Evolutionary conservation across 2,113 vertebrate genomes (phyloP).

Genomic region (Helogale parvula): DNA sequence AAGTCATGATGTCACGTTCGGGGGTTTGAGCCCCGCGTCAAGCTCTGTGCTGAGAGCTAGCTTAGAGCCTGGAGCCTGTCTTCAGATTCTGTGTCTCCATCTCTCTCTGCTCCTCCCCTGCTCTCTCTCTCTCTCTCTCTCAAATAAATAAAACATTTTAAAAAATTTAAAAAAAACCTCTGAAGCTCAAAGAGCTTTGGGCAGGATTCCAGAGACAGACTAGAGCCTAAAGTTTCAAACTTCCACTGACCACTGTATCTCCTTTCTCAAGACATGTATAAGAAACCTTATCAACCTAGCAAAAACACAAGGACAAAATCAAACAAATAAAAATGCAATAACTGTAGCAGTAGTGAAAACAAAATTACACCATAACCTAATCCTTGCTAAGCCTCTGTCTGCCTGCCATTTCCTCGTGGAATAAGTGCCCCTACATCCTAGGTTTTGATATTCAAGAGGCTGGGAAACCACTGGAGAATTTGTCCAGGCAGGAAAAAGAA

Average conservation of each 20-base stretch:
- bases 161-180: background rate
- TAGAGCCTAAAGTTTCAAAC: background rate
- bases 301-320: background rate
- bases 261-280: background rate
- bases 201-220: background rate
- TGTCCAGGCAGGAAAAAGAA: background rate
- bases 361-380: background rate
- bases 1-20: no score
- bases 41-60: no score
- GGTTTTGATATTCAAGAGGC: background rate
- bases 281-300: background rate
- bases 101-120: no score
- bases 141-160: no score
- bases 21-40: no score
- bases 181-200: background rate
- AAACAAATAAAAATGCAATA: background rate
- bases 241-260: background rate
- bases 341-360: background rate
- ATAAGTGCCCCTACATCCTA: background rate
- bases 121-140: no score
- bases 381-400: background rate
- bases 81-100: no score
- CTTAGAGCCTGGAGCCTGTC: no score
- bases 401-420: background rate
- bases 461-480: background rate